A percentile compares a stretch with the other conserved stretches of the same genome.
phyloP scores from a whole-genome alignment of 2,113 vertebrate genomes.

The Plectropomus leopardus region DNA sequence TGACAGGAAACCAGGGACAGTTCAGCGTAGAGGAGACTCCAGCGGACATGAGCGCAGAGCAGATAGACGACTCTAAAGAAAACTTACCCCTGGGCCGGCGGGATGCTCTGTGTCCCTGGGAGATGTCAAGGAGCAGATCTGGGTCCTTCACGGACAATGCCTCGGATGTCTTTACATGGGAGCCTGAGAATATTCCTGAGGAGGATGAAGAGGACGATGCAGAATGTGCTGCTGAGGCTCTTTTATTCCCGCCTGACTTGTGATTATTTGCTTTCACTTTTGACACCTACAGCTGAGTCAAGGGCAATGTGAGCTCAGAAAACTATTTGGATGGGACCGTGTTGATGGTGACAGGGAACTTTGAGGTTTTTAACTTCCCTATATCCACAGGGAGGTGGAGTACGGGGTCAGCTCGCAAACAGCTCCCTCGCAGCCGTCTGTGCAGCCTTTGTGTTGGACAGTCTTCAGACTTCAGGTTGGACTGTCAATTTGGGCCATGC shows the following conservation, averaged over 20 bases:
- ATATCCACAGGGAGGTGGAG: slow-evolving; percentile 7
- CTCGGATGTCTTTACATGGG: slow-evolving; percentile 83
- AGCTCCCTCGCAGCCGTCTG: background rate
- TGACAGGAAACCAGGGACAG: slow-evolving; percentile 19
- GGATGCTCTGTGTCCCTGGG: slow-evolving; percentile 84
- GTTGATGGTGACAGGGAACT: background rate
- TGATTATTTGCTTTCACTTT: slow-evolving; percentile 38
- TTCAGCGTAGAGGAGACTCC: slow-evolving; percentile 17
- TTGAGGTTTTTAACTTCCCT: background rate
- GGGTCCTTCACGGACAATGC: slow-evolving; percentile 74
- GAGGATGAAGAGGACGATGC: slow-evolving; percentile 85
- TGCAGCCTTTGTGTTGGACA: background rate
- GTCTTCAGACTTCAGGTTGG: slow-evolving; percentile 11
- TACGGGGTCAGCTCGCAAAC: background rate
- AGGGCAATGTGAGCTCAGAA: background rate
- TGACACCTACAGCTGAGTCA: background rate
- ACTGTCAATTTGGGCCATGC: background rate
- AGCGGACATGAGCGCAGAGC: slow-evolving; percentile 24
- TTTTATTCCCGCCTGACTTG: slow-evolving; percentile 83
- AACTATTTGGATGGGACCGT: background rate
- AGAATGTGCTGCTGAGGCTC: slow-evolving; percentile 84
- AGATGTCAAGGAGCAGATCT: slow-evolving; percentile 64
- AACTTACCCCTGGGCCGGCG: slow-evolving; percentile 73
- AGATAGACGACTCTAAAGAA: slow-evolving; percentile 59
- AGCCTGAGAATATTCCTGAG: slow-evolving; percentile 83